Base-by-base conservation (phyloP, 1,140 invertebrate species). In the Zelostemma sp. region DNA sequence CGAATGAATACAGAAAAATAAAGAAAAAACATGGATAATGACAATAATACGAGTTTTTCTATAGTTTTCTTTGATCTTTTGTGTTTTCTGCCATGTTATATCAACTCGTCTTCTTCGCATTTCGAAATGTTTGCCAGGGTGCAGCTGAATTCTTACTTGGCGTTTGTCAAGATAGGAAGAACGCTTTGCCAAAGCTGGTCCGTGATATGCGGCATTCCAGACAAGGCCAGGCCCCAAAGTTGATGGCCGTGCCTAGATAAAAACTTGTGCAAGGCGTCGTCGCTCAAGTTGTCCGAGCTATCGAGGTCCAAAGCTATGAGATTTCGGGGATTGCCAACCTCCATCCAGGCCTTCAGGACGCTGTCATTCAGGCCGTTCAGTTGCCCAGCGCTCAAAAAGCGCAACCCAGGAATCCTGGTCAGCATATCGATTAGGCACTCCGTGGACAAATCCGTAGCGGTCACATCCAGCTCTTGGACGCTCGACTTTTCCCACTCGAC, bases 401-500 rank as follows among this genome's bases (percentile, higher is more conserved):
- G 87, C 11, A 99, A 87, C 38, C 90, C 91, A 0, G 94, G 95
- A 50, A 98, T 92, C 64, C 96, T 88, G 0, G 91, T 92, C 0
- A 99, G 86, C 88, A 99, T 92, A 79, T 97, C 95, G 63, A 96
- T 93, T 6, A 99, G 86, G 73, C 96, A 97, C 77, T 99, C 96
- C 0, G 94, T 93, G 0, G 93, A 94, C 25, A 99, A 85, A 84
- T 99, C 97, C 0, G 97, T 99, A 0, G 95, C 98, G 0, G 96
- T 97, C 19, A 99, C 93, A 77, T 99, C 98, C 58, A 99, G 79
- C 84, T 99, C 98, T 82, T 95, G 94, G 35, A 99, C 84, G 0
- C 91, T 90, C 0, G 95, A 94, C 78, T 98, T 97, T 79, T 99
- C 97, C 98, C 98, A 99, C 76, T 99, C 97, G 0, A 98, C 96